Percentiles rank a stretch among this genome's conserved stretches.
These are phyloP conservation scores for Tenebrio molitor DNA, from an alignment of 1,140 invertebrate species.

Conservation along the genomic window DNA sequence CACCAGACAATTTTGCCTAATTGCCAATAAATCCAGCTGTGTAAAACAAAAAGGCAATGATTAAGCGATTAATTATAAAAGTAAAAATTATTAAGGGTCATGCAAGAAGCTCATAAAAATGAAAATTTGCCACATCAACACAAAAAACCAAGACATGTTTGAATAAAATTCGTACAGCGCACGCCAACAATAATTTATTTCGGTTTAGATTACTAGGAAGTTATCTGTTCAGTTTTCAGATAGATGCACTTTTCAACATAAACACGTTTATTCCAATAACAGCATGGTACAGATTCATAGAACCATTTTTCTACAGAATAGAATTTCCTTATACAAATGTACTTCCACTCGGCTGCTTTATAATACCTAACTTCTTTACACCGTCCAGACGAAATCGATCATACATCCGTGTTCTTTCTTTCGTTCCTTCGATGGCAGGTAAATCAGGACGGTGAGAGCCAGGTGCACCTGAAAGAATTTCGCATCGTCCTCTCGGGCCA, in stretches of 20 bases:
- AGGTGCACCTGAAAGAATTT: conserved; percentile 25
- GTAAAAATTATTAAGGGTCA: conserved; percentile 15
- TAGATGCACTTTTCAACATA: conserved; percentile 27
- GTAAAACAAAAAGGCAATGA: conserved; percentile 1
- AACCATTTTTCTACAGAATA: conserved; percentile 13
- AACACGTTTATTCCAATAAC: conserved; percentile 25
- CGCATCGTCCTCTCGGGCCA: conserved; percentile 1
- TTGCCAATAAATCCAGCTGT: conserved; percentile 7
- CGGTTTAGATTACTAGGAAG: not conserved
- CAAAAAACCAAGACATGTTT: not conserved
- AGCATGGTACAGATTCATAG: conserved; percentile 21
- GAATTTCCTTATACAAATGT: conserved; percentile 34
- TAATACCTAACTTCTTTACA: conserved; percentile 31
- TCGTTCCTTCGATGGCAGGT: conserved; percentile 17
- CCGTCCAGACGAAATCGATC: conserved; percentile 33
- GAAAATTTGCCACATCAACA: conserved; percentile 5
- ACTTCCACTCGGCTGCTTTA: conserved; percentile 32
- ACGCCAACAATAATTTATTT: conserved; percentile 22
- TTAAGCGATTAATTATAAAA: conserved; percentile 19
- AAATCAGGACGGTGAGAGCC: conserved; percentile 11
- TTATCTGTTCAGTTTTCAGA: conserved; percentile 26
- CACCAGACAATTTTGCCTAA: not conserved
- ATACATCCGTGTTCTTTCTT: conserved; percentile 16
- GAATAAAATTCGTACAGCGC: not conserved
- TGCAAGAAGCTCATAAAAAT: conserved; percentile 17